phyloP scores from a whole-genome alignment of 2,797 vertebrate species.

The Adelosebastes latens region DNA sequence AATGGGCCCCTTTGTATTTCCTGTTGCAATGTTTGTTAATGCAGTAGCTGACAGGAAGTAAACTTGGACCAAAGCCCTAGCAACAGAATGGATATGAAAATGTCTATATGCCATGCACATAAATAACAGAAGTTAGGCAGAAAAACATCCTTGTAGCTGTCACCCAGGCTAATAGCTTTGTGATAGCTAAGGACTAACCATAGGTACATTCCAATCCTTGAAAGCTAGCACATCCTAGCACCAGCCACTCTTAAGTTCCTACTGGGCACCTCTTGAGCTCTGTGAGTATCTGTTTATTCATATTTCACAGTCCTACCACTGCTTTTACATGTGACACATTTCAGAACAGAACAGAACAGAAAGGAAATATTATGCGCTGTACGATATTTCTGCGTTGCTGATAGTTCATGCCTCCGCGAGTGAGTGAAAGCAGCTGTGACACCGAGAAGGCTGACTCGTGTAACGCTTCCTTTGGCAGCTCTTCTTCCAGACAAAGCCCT shows the following conservation, averaged over 20 bases:
- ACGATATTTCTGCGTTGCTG: not conserved
- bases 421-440: constrained; percentile 20
- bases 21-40: too few species aligned
- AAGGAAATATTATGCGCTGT: not conserved
- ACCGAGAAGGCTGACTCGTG: constrained; percentile 55
- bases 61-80: too few species aligned
- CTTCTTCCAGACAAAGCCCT: constrained; percentile 10
- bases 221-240: too few species aligned
- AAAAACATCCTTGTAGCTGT: too few species aligned
- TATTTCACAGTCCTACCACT: not conserved
- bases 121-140: too few species aligned
- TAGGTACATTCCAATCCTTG: too few species aligned
- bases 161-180: not conserved
- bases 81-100: too few species aligned
- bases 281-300: not conserved
- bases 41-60: too few species aligned
- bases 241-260: too few species aligned
- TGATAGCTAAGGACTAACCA: not conserved
- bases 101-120: too few species aligned
- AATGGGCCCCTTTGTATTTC: too few species aligned
- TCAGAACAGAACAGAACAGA: not conserved
- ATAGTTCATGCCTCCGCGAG: not conserved
- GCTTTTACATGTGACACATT: not conserved
- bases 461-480: constrained; percentile 21
- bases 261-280: too few species aligned